phyloP scores from a whole-genome alignment of 2,797 vertebrate species.

The Myripristis jacobus region DNA sequence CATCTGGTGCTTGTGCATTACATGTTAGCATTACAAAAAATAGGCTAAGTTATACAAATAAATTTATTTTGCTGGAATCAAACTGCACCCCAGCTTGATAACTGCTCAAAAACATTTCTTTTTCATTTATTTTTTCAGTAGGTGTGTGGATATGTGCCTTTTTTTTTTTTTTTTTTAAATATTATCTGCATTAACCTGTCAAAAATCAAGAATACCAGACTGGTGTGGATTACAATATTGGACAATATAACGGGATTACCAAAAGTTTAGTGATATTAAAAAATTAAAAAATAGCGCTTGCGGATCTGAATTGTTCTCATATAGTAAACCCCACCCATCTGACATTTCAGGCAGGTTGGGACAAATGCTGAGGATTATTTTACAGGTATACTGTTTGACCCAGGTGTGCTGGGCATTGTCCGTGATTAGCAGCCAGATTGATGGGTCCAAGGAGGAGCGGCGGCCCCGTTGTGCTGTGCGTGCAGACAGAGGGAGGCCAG shows the following conservation, averaged over 20 bases:
- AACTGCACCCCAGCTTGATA: no score
- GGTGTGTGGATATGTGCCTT: slow-evolving; percentile 27
- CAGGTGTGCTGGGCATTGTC: slow-evolving; percentile 50
- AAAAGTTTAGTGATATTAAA: slow-evolving; percentile 5
- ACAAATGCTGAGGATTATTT: slow-evolving; percentile 38
- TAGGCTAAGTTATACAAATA: no score
- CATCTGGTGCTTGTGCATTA: no score
- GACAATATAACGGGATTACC: slow-evolving; percentile 26
- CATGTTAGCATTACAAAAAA: no score
- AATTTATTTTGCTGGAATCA: no score
- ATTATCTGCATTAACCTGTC: slow-evolving; percentile 37
- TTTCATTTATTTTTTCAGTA: slow-evolving; percentile 37
- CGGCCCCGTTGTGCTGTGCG: slow-evolving; percentile 55
- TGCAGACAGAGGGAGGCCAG: slow-evolving; percentile 59
- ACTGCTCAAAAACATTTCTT: no score
- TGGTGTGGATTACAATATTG: slow-evolving; percentile 25
- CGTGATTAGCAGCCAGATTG: slow-evolving; percentile 63
- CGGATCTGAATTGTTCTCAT: slow-evolving; percentile 40
- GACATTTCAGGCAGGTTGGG: slow-evolving; percentile 1
- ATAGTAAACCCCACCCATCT: slow-evolving; percentile 22
- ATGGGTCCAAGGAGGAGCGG: slow-evolving; percentile 57
- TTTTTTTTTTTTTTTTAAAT: no score
- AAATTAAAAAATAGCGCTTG: no score
- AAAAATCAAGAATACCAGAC: slow-evolving; percentile 43
- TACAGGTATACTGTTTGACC: slow-evolving; percentile 40